phyloP scores from a whole-genome alignment of 2,113 vertebrate species.

The Amphiprion percula region DNA sequence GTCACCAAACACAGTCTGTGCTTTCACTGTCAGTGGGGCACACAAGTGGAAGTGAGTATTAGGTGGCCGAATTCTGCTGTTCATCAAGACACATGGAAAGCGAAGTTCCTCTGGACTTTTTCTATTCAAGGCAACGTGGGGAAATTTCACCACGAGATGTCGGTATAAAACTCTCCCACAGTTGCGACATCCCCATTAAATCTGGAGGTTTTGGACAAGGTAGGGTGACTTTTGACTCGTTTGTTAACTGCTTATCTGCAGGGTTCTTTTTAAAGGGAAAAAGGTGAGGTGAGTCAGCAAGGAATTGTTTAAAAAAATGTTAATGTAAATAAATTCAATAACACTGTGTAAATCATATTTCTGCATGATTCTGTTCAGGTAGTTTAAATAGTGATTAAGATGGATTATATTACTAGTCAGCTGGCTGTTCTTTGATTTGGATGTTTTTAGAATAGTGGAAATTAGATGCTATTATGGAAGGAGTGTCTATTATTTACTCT shows the following conservation, averaged over 20 bases:
- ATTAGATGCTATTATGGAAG: no score
- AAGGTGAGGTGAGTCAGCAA: not conserved
- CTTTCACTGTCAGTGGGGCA: not conserved
- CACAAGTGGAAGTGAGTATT: conserved; percentile 44
- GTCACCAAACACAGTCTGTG: no score
- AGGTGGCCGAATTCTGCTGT: not conserved
- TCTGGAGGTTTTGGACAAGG: conserved; percentile 16
- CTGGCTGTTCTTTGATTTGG: no score
- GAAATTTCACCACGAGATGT: conserved; percentile 19
- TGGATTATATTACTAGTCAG: no score
- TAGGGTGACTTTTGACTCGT: conserved; percentile 18
- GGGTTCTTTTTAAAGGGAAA: no score
- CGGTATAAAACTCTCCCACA: conserved; percentile 24
- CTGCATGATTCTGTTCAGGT: no score
- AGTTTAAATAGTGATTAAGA: no score
- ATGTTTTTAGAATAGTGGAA: no score
- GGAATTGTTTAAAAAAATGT: not conserved
- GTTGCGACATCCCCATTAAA: not conserved
- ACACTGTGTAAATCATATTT: no score
- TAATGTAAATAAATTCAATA: no score
- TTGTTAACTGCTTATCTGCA: no score
- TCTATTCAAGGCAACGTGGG: not conserved
- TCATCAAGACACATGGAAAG: conserved; percentile 14
- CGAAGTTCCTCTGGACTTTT: conserved; percentile 61
- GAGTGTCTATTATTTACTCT: no score